Percentiles rank a stretch among this genome's conserved stretches.
Evolutionary conservation across 2,888 invertebrate species (phyloP).

Genomic region (Patella ulyssiponensis): DNA sequence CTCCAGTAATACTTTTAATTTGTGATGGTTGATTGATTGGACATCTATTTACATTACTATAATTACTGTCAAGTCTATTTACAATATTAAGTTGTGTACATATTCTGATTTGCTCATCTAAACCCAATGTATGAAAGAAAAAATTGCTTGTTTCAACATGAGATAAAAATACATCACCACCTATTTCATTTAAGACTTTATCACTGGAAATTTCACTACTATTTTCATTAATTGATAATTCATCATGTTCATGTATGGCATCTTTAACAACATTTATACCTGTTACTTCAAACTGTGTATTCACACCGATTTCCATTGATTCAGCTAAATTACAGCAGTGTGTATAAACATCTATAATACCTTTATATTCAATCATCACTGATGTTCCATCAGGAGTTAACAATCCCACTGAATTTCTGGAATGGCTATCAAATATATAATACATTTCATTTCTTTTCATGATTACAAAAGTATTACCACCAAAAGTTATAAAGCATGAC

Average conservation of each 20-base stretch:
- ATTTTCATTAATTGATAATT: too few species aligned
- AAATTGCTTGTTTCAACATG: too few species aligned
- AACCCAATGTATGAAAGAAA: too few species aligned
- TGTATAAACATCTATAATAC: not conserved
- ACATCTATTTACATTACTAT: too few species aligned
- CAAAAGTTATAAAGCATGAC: slow-evolving; percentile 4
- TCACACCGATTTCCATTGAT: not conserved
- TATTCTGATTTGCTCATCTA: too few species aligned
- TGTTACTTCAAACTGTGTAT: not conserved
- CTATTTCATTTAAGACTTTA: too few species aligned
- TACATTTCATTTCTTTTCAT: slow-evolving; percentile 1
- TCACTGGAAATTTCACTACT: too few species aligned
- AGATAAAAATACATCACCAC: too few species aligned
- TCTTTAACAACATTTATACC: not conserved
- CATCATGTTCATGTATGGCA: not conserved
- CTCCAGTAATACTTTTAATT: not conserved
- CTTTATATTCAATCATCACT: not conserved
- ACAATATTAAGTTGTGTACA: too few species aligned
- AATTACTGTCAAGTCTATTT: too few species aligned
- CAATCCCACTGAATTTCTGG: not conserved
- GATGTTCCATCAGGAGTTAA: not conserved
- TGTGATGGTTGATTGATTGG: too few species aligned
- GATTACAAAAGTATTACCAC: not conserved
- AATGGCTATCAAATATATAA: not conserved
- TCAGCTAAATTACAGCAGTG: not conserved